Base-by-base conservation (phyloP, 2,113 vertebrate species). In the Brienomyrus brachyistius region DNA sequence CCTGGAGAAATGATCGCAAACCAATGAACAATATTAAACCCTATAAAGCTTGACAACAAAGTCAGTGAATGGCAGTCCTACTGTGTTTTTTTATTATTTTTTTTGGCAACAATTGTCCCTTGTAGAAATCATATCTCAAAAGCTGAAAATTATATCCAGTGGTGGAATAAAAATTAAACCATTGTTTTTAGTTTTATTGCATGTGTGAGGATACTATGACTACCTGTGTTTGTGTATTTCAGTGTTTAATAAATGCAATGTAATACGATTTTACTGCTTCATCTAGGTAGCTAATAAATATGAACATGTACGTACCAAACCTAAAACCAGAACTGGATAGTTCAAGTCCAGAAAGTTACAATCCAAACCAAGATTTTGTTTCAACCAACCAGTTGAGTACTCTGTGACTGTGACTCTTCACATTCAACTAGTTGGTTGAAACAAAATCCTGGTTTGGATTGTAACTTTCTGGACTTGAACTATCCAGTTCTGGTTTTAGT, bases 1-100 rank as follows among this genome's bases (percentile, higher is more conserved):
- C 96, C 97, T 97, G 91, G 54, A 93, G 94, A 56, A 88, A 80
- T 27, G 7, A 66, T 45, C 48, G 59, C 82, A 84, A n/a, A 84
- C 48, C 82, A 50, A 15, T 80, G 35, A 88, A 70, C 10, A 54
- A 23, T 21, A 48, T 31, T 10, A 89, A 74, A 87, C 31, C 35
- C 31, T 27, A n/a, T 50, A 85, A 80, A 80, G 31, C 74, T 43
- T 40, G 31, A 91, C n/a, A 47, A 21, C 88, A n/a, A 90, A 10
- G 82, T 45, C 6, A 56, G 5, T 56, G 54, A 56, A 23, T 56
- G 19, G 54, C 19, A 19, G 17, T 88, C 40, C 77, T 27, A 77
- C n/a, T 27, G 62, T 27, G 27, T 27, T 11, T n/a, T 2, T n/a
- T 2, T 48, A 48, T 17, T 17, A 15, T 4, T 19, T 15, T 40